Evolutionary conservation across 2,888 invertebrate species (phyloP), one percentile per base, ranked within the genome.

Genomic region (Periphyllus acericola): DNA sequence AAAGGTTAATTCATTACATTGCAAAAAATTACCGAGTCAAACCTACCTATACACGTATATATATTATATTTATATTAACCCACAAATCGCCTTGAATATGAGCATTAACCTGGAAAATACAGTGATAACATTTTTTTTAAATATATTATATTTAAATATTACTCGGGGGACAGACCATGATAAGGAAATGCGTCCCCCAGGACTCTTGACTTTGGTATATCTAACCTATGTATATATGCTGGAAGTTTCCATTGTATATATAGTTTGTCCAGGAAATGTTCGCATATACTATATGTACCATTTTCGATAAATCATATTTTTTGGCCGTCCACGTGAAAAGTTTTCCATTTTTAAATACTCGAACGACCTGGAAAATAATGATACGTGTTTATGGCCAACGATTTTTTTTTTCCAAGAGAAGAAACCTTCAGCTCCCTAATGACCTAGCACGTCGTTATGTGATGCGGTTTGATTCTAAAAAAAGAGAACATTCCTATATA

Each of bases 271-370:
- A 68, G 68, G n/a, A 68, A 68, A 29, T 68, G 68, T 68, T 68
- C 9, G 68, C 29, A 68, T n/a, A 68, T 68, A 68, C 29, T 11
- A 68, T n/a, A 68, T 21, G 19, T n/a, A 34, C 36, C 71, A 36
- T 86, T 80, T 79, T 29, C 60, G 52, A 79, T 79, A 79, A 52
- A 71, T 85, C 79, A 72, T 79, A 52, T 79, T 79, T 76, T 79
- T 80, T 86, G 86, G 79, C 71, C 29, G 60, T 52, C 19, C 36
- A 32, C 52, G 76, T 52, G 68, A 68, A 78, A 71, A 86, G 40
- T 75, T 72, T 79, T 79, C 79, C 85, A 52, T 85, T 85, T 71
- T 79, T 80, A 86, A 86, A 80, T 86, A 86, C 55, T 71, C 46
- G n/a, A n/a, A 80, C 79, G 79, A 80, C 79, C 86, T 71, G 86